Evolutionary conservation across 2,113 vertebrate genomes (phyloP).

Genomic region (Willisornis vidua): DNA sequence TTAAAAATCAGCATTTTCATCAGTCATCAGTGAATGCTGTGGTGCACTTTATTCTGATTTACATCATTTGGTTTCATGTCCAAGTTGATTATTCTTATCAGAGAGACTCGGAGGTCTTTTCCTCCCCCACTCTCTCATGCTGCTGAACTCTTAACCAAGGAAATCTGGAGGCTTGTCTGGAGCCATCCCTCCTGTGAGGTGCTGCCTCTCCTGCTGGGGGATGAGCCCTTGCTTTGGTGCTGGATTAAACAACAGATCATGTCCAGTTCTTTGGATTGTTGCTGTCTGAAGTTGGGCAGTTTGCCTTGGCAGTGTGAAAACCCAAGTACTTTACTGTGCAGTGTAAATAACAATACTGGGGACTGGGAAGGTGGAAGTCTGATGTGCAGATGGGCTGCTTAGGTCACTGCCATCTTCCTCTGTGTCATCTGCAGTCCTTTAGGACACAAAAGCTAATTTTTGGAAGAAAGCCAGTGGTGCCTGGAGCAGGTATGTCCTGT

Average conservation of each 20-base stretch:
- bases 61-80: neutral
- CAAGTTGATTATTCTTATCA: neutral
- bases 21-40: neutral
- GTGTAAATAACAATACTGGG: neutral
- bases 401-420: neutral
- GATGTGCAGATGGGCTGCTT: neutral
- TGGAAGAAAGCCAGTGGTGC: neutral
- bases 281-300: neutral
- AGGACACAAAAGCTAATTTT: neutral
- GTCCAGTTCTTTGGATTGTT: neutral
- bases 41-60: neutral
- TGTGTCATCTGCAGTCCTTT: neutral
- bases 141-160: neutral
- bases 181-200: neutral
- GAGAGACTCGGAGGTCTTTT: neutral
- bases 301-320: neutral
- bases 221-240: neutral
- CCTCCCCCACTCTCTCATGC: neutral
- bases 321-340: neutral
- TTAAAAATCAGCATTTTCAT: slow-evolving; percentile 4
- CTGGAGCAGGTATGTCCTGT: neutral
- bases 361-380: neutral
- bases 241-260: neutral
- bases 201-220: neutral
- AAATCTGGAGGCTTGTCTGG: neutral